Evolutionary conservation across 2,888 invertebrate species (phyloP).

Genomic region (Chaitophorus viminalis): DNA sequence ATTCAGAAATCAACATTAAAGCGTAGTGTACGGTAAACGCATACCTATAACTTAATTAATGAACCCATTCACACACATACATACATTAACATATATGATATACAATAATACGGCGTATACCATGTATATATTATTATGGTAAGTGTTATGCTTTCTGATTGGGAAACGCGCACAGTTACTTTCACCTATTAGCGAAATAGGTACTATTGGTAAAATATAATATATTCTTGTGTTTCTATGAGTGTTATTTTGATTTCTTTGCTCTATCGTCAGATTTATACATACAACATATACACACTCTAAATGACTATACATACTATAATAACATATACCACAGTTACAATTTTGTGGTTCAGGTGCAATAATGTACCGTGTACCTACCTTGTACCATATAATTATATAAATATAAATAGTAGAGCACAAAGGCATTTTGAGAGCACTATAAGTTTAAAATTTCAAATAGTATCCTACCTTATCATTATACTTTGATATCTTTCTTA

Average conservation of each 20-base stretch:
- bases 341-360: no score
- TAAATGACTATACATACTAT: no score
- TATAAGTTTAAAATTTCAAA: no score
- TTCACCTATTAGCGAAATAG: slow-evolving; percentile 30
- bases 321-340: no score
- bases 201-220: not conserved
- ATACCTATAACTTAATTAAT: slow-evolving; percentile 15
- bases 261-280: not conserved
- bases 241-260: not conserved
- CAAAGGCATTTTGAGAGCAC: no score
- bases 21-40: slow-evolving; percentile 19
- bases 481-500: no score
- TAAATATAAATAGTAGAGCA: no score
- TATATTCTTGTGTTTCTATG: not conserved
- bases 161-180: slow-evolving; percentile 43
- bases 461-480: no score
- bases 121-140: not conserved
- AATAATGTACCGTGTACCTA: no score
- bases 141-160: slow-evolving; percentile 58
- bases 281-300: no score
- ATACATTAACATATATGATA: not conserved
- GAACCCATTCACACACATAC: slow-evolving; percentile 2
- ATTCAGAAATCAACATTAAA: not conserved
- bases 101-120: not conserved
- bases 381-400: no score